Conservation (phyloP, 92 coral and sea anemone genomes). For the Nematostella vectensis region DNA sequence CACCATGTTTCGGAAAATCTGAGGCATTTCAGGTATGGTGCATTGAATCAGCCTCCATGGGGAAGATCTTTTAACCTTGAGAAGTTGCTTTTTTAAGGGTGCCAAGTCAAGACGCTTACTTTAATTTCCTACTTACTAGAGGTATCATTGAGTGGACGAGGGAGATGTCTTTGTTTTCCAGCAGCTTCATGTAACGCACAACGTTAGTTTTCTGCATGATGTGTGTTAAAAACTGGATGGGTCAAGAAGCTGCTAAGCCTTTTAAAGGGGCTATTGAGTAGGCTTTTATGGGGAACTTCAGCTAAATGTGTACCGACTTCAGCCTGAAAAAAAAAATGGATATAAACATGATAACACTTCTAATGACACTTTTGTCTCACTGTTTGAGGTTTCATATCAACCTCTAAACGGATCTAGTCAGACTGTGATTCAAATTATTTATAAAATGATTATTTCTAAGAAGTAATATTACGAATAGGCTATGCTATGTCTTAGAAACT, state of each 20-base stretch:
- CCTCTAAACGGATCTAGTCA: no score
- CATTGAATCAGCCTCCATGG: no score
- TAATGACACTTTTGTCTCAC: no score
- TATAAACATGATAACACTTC: background rate
- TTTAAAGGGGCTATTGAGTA: slow-evolving; percentile 59
- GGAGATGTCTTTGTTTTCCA: slow-evolving; percentile 91
- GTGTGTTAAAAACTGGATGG: slow-evolving; percentile 85
- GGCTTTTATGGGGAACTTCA: slow-evolving; percentile 60
- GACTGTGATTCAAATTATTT: no score
- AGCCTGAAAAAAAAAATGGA: slow-evolving; percentile 26
- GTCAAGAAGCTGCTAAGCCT: slow-evolving; percentile 64
- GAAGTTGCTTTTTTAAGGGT: background rate
- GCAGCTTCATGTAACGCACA: slow-evolving; percentile 85
- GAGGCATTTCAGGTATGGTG: no score
- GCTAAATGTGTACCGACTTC: slow-evolving; percentile 55
- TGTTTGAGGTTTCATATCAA: no score
- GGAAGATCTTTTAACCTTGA: background rate
- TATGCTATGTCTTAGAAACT: no score
- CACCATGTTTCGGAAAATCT: no score
- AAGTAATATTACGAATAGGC: no score
- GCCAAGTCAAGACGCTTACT: background rate
- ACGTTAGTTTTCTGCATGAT: slow-evolving; percentile 94
- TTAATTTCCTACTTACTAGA: slow-evolving; percentile 47
- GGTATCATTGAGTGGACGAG: slow-evolving; percentile 95
- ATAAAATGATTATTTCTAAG: no score